Conservation (phyloP, 1,140 invertebrate genomes). For the Coboldia fuscipes region DNA sequence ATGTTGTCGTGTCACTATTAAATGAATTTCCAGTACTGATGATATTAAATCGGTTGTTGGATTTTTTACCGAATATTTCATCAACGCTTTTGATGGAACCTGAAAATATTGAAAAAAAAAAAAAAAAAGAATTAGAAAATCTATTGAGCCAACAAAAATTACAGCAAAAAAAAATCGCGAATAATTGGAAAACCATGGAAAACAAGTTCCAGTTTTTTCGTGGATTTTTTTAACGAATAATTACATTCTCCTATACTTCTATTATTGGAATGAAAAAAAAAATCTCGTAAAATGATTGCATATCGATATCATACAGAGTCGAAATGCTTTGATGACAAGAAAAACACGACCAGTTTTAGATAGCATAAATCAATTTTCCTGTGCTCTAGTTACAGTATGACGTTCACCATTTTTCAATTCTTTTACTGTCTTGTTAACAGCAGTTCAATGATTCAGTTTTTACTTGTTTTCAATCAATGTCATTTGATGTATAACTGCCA, state of each 20-base stretch:
- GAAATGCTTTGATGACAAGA: too few relatives aligned
- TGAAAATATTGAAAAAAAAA: slow-evolving; percentile 8
- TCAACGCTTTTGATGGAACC: slow-evolving; percentile 13
- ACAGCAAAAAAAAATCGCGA: neutral
- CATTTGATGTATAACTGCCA: neutral
- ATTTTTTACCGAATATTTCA: slow-evolving; percentile 13
- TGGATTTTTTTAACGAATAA: neutral
- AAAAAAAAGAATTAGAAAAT: neutral
- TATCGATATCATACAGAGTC: neutral
- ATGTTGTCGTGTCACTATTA: slow-evolving; percentile 26
- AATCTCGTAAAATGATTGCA: neutral
- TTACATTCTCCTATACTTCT: neutral
- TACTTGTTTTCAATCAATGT: neutral
- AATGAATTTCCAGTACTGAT: slow-evolving; percentile 22
- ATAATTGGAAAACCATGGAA: neutral
- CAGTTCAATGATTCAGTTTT: neutral
- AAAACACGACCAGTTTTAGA: too few relatives aligned
- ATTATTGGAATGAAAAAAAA: neutral
- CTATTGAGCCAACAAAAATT: neutral
- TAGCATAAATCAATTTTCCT: too few relatives aligned
- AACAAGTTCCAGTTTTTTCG: neutral
- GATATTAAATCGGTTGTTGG: slow-evolving; percentile 14
- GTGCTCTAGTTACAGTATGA: neutral
- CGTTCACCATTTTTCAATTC: neutral
- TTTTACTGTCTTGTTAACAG: neutral